Percentiles rank a stretch among this genome's conserved stretches.
These are phyloP conservation scores for Adelges cooleyi DNA, from an alignment of 1,140 invertebrate species.

Conservation along the genomic window DNA sequence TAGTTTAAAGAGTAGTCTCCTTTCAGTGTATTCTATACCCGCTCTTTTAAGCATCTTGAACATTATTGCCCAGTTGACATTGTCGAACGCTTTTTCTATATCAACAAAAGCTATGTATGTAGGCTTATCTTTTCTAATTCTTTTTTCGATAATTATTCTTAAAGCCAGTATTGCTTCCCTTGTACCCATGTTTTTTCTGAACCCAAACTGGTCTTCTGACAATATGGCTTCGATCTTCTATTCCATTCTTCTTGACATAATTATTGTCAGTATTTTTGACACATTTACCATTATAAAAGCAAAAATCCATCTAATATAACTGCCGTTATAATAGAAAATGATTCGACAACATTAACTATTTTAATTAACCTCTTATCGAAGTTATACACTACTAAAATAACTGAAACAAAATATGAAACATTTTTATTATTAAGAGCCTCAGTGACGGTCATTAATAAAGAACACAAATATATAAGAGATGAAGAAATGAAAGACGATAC, in stretches of 20 bases:
- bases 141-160: constrained; percentile 1
- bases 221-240: not conserved
- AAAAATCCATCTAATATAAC: no score
- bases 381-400: no score
- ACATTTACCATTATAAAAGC: not conserved
- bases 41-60: not conserved
- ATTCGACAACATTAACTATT: no score
- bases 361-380: no score
- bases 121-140: constrained; percentile 1
- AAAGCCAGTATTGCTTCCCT: constrained; percentile 32
- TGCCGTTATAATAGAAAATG: no score
- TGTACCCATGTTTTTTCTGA: constrained; percentile 31
- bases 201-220: constrained; percentile 32
- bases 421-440: no score
- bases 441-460: no score
- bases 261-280: not conserved
- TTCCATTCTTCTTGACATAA: constrained; percentile 4
- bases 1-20: constrained; percentile 7
- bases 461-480: no score
- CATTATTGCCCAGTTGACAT: not conserved
- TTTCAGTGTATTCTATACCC: not conserved
- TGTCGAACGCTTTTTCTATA: constrained; percentile 16
- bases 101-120: constrained; percentile 8
- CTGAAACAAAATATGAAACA: no score
- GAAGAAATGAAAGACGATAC: no score